phyloP scores from a whole-genome alignment of 2,797 vertebrate species.

The Vespertilio murinus region DNA sequence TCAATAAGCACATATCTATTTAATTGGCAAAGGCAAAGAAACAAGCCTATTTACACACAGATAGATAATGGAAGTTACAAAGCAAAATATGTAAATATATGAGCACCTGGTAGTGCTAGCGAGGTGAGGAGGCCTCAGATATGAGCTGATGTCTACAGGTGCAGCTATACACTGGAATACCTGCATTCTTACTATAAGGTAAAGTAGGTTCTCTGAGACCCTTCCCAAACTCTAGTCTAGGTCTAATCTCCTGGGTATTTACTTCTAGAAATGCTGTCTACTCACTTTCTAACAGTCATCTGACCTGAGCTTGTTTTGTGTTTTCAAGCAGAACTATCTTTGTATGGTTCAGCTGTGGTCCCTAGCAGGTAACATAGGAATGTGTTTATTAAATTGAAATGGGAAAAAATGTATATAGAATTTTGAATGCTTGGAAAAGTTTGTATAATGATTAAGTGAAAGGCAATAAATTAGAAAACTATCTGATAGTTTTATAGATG shows the following conservation, averaged over 20 bases:
- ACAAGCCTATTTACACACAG: not conserved
- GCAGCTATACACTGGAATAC: not conserved
- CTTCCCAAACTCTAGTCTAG: not conserved
- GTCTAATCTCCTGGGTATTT: not conserved
- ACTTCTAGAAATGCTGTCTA: not conserved
- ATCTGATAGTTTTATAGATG: not conserved
- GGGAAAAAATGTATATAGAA: not conserved
- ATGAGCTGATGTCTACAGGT: not conserved
- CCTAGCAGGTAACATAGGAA: not conserved
- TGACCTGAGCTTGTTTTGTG: not conserved
- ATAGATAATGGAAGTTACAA: not conserved
- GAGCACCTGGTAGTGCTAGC: not conserved
- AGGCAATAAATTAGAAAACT: not conserved
- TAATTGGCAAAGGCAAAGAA: constrained; percentile 5
- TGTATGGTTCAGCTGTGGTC: not conserved
- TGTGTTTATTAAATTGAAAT: not conserved
- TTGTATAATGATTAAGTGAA: not conserved
- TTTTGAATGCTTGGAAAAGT: not conserved
- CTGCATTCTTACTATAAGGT: not conserved
- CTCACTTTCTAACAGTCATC: not conserved
- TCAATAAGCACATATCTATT: not conserved
- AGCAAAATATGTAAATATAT: not conserved
- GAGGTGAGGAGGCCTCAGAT: not conserved
- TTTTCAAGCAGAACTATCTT: not conserved
- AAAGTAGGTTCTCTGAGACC: not conserved